Percentiles rank a stretch among this genome's conserved stretches.
These are phyloP conservation scores for Catocala fraxini DNA, from an alignment of 2,888 invertebrate species.

Conservation along the genomic window DNA sequence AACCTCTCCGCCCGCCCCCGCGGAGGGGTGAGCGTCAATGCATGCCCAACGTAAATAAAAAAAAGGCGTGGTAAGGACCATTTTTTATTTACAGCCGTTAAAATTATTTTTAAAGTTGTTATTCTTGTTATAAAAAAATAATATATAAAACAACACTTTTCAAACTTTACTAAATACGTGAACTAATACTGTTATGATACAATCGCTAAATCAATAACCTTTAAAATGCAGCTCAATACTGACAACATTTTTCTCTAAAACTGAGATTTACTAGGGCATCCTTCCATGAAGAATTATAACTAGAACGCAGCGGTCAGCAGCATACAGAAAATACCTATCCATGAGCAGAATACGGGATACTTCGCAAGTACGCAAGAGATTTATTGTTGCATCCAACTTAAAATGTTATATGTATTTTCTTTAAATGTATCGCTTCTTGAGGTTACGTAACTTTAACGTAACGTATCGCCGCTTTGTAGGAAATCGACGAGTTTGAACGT, in stretches of 20 bases:
- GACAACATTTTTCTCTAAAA: constrained; percentile 22
- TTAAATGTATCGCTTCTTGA: constrained; percentile 17
- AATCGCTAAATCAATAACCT: background rate
- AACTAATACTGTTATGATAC: too few species aligned
- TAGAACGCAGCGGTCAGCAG: constrained; percentile 22
- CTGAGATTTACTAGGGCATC: constrained; percentile 24
- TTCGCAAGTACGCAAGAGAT: constrained; percentile 35
- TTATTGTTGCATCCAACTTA: constrained; percentile 40
- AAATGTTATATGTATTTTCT: constrained; percentile 40
- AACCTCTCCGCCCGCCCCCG: too few species aligned
- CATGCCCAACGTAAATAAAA: too few species aligned
- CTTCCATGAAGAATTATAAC: constrained; percentile 34
- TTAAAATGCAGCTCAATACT: constrained; percentile 14
- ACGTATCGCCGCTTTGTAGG: background rate
- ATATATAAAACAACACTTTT: too few species aligned
- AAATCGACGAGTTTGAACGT: background rate
- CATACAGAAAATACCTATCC: constrained; percentile 40
- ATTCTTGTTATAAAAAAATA: too few species aligned
- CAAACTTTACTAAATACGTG: too few species aligned
- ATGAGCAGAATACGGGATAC: constrained; percentile 33
- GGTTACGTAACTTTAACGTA: constrained; percentile 18
- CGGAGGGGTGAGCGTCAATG: too few species aligned
- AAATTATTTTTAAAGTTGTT: too few species aligned
- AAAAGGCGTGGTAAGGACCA: too few species aligned
- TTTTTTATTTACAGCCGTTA: too few species aligned